A percentile compares a stretch with the other conserved stretches of the same genome.
Evolutionary conservation across 2,113 vertebrate species (phyloP).

Genomic region (Cottus gobio): DNA sequence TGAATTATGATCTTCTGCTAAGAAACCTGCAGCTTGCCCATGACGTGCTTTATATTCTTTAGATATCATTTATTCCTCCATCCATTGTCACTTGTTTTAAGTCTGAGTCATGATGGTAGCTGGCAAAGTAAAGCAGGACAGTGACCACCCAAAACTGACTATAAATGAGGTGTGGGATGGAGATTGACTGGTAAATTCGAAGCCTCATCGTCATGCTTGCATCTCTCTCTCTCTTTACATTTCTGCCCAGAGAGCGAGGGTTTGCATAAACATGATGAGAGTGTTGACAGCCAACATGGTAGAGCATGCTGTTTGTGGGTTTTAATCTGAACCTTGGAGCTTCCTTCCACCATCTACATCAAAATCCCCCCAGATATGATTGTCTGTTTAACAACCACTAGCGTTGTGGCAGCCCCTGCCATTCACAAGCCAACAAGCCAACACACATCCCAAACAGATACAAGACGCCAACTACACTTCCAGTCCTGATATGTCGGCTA

Average conservation of each 20-base stretch:
- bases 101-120: not conserved
- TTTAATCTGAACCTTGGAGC: not conserved
- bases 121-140: not conserved
- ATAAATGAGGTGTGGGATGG: not conserved
- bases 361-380: not conserved
- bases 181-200: not conserved
- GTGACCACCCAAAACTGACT: not conserved
- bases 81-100: not conserved
- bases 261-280: not conserved
- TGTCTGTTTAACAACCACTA: not conserved
- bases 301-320: not conserved
- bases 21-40: constrained; percentile 3
- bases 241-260: too few relatives aligned
- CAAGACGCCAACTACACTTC: not conserved
- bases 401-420: not conserved
- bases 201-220: not conserved
- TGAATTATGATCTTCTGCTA: constrained; percentile 20
- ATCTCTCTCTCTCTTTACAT: too few relatives aligned
- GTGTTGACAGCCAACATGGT: not conserved
- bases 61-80: constrained; percentile 9
- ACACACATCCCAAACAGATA: not conserved
- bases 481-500: not conserved
- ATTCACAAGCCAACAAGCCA: not conserved
- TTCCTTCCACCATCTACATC: not conserved
- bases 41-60: not conserved